phyloP scores from a whole-genome alignment of 2,888 invertebrate genomes.

The Dyspetes luteomarginatus region DNA sequence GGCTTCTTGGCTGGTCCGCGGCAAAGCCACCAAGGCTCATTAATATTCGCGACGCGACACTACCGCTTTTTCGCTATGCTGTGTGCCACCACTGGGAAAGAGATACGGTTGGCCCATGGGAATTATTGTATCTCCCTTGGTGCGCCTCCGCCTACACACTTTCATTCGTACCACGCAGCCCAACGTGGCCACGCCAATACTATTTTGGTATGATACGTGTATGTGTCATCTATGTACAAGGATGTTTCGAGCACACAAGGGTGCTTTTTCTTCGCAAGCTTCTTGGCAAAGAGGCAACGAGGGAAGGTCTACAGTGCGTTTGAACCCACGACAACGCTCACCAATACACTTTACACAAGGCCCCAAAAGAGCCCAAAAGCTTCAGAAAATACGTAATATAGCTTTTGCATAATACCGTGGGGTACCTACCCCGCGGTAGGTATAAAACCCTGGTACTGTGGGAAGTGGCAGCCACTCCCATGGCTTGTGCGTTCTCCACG shows the following conservation, averaged over 20 bases:
- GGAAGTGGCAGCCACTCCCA: constrained; percentile 66
- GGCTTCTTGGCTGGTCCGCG: constrained; percentile 29
- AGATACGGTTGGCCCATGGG: constrained; percentile 78
- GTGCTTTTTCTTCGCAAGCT: constrained; percentile 52
- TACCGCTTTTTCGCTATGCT: constrained; percentile 80
- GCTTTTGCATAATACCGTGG: too few relatives aligned
- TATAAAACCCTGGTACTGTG: constrained; percentile 53
- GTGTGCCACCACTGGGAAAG: constrained; percentile 75
- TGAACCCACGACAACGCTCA: constrained; percentile 60
- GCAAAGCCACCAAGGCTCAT: constrained; percentile 70
- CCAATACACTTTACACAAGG: constrained; percentile 52
- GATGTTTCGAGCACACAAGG: background rate
- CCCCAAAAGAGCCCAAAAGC: too few relatives aligned
- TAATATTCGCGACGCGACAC: constrained; percentile 80
- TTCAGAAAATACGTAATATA: background rate
- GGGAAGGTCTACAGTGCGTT: constrained; percentile 46
- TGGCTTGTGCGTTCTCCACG: constrained; percentile 65
- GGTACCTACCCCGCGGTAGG: constrained; percentile 36
- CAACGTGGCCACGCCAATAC: constrained; percentile 38
- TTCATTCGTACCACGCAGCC: constrained; percentile 35
- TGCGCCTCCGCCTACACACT: constrained; percentile 1
- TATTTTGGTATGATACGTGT: constrained; percentile 9
- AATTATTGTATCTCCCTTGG: constrained; percentile 76
- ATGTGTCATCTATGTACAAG: constrained; percentile 6
- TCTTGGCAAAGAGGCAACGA: constrained; percentile 50